Percentiles rank a stretch among this genome's conserved stretches.
phyloP scores from a whole-genome alignment of 2,797 vertebrate genomes.

The Serranus cabrilla region DNA sequence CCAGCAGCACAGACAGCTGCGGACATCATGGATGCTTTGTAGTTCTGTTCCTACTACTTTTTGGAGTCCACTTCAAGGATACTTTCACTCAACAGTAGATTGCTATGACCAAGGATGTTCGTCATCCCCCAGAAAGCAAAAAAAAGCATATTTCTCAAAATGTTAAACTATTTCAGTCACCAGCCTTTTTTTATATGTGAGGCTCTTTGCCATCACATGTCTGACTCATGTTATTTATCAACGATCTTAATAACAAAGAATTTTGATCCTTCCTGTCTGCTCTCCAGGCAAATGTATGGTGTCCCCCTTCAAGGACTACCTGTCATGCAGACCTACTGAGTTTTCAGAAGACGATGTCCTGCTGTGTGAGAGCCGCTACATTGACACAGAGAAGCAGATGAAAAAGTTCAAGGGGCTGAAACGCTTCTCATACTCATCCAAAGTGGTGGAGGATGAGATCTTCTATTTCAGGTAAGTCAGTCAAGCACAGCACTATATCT shows the following conservation, averaged over 20 bases:
- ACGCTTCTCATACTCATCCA: conserved; percentile 96
- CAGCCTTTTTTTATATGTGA: background rate
- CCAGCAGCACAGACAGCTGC: too few relatives aligned
- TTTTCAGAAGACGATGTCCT: conserved; percentile 91
- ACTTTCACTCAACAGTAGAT: too few relatives aligned
- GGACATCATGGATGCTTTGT: too few relatives aligned
- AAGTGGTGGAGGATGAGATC: conserved; percentile 98
- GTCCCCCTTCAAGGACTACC: conserved; percentile 97
- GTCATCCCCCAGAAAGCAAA: too few relatives aligned
- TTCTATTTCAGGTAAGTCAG: conserved; percentile 96
- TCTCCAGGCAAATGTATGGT: conserved; percentile 95
- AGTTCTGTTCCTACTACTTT: too few relatives aligned
- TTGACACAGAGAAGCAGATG: conserved; percentile 96
- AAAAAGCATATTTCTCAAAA: too few relatives aligned
- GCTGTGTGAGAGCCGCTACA: conserved; percentile 98
- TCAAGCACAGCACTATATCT: background rate
- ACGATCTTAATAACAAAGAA: background rate
- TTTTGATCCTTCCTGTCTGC: conserved; percentile 14
- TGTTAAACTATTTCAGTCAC: too few relatives aligned
- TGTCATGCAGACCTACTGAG: conserved; percentile 94
- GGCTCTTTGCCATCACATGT: background rate
- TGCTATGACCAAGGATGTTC: too few relatives aligned
- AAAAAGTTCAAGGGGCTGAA: conserved; percentile 99
- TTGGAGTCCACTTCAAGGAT: too few relatives aligned
- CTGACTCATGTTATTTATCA: background rate